These are phyloP conservation scores for Romanogobio albipinnatus DNA, from an alignment of 2,113 vertebrate genomes.

Conservation along the genomic window DNA sequence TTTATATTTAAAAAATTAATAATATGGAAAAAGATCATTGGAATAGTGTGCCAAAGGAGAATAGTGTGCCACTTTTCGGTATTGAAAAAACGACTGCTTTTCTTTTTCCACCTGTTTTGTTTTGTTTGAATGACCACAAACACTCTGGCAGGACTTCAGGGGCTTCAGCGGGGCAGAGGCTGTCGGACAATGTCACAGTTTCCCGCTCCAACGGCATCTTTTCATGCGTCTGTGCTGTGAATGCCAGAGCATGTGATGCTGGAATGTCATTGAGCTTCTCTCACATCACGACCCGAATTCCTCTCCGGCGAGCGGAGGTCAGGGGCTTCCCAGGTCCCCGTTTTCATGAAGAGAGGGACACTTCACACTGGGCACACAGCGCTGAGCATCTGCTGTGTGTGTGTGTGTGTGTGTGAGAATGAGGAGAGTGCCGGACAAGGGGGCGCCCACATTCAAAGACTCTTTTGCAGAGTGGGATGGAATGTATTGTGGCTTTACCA, in stretches of 20 bases:
- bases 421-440: constrained; percentile 36
- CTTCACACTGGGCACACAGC: constrained; percentile 48
- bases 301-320: constrained; percentile 55
- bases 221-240: constrained; percentile 50
- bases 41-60: not conserved
- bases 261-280: constrained; percentile 66
- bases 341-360: constrained; percentile 41
- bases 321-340: constrained; percentile 64
- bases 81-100: not conserved
- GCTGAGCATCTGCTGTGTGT: constrained; percentile 64
- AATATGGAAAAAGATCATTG: not conserved
- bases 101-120: constrained; percentile 10
- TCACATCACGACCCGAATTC: constrained; percentile 61
- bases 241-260: constrained; percentile 55
- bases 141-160: constrained; percentile 37
- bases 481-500: constrained; percentile 58
- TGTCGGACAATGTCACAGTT: constrained; percentile 55
- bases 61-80: not conserved
- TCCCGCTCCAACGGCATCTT: constrained; percentile 54
- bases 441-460: constrained; percentile 54
- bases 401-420: constrained; percentile 44
- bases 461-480: constrained; percentile 50
- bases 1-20: not conserved
- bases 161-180: constrained; percentile 54
- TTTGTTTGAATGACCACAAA: constrained; percentile 46